A percentile compares a stretch with the other conserved stretches of the same genome.
Evolutionary conservation across 2,888 invertebrate species (phyloP).

Genomic region (Drosophila melanosoma): DNA sequence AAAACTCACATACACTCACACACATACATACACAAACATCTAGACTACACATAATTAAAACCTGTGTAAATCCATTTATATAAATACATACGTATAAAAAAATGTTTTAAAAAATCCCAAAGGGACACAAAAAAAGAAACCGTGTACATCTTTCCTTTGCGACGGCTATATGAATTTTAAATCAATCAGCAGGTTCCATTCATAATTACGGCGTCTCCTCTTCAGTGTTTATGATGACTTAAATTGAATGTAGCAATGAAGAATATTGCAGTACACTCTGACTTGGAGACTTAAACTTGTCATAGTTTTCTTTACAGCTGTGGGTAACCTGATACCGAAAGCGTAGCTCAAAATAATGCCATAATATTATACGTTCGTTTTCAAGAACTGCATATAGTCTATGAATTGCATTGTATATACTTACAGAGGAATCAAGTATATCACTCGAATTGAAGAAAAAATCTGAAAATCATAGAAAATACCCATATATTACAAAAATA

Average conservation of each 20-base stretch:
- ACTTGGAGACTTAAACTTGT: not conserved
- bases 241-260: not conserved
- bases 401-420: not conserved
- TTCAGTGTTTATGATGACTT: not conserved
- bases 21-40: slow-evolving; percentile 32
- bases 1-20: slow-evolving; percentile 22
- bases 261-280: not conserved
- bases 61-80: slow-evolving; percentile 71
- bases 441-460: not conserved
- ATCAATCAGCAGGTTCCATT: not conserved
- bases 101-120: slow-evolving; percentile 76
- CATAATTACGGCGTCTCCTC: not conserved
- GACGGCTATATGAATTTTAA: not conserved
- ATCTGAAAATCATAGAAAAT: not conserved
- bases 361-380: not conserved
- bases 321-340: not conserved
- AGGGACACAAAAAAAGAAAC: slow-evolving; percentile 75
- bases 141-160: slow-evolving; percentile 1
- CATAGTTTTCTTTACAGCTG: not conserved
- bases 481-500: not conserved
- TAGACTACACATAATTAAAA: slow-evolving; percentile 43
- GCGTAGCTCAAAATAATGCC: not conserved
- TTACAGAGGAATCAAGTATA: too few relatives aligned
- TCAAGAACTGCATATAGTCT: not conserved
- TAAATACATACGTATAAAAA: slow-evolving; percentile 64